These are phyloP conservation scores for Aphidius ervi DNA, from an alignment of 1,140 invertebrate genomes.

Conservation along the genomic window DNA sequence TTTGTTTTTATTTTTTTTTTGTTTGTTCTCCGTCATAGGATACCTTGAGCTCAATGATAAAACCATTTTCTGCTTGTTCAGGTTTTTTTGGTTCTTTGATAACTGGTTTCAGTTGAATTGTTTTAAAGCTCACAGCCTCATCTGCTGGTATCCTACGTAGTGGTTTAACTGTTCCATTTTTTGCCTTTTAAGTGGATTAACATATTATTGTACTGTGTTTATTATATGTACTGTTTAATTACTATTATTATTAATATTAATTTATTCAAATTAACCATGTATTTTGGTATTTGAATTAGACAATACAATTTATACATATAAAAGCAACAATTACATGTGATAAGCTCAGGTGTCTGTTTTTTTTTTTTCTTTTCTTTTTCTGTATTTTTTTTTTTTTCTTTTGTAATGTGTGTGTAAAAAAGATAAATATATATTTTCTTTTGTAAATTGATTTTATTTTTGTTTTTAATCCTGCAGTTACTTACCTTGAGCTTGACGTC, in stretches of 20 bases:
- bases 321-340: too few relatives aligned
- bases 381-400: too few relatives aligned
- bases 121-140: slow-evolving; percentile 58
- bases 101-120: slow-evolving; percentile 61
- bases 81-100: slow-evolving; percentile 48
- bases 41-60: slow-evolving; percentile 44
- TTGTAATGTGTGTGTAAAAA: too few relatives aligned
- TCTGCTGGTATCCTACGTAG: slow-evolving; percentile 56
- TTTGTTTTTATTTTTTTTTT: too few relatives aligned
- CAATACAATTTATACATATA: too few relatives aligned
- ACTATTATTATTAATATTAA: slow-evolving; percentile 1
- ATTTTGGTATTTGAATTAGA: too few relatives aligned
- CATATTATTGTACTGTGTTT: slow-evolving; percentile 21
- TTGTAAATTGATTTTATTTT: too few relatives aligned
- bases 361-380: too few relatives aligned
- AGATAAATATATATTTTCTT: too few relatives aligned
- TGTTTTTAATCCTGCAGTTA: not conserved
- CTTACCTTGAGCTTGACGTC: slow-evolving; percentile 17
- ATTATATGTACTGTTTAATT: not conserved
- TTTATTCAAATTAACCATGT: too few relatives aligned
- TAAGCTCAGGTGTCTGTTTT: too few relatives aligned
- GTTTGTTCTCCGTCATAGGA: slow-evolving; percentile 28
- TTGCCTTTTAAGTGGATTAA: slow-evolving; percentile 42
- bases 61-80: slow-evolving; percentile 49
- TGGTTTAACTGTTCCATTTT: slow-evolving; percentile 41